Percentiles rank a stretch among this genome's conserved stretches.
Evolutionary conservation across 2,888 invertebrate genomes (phyloP).

Genomic region (Aelia acuminata): DNA sequence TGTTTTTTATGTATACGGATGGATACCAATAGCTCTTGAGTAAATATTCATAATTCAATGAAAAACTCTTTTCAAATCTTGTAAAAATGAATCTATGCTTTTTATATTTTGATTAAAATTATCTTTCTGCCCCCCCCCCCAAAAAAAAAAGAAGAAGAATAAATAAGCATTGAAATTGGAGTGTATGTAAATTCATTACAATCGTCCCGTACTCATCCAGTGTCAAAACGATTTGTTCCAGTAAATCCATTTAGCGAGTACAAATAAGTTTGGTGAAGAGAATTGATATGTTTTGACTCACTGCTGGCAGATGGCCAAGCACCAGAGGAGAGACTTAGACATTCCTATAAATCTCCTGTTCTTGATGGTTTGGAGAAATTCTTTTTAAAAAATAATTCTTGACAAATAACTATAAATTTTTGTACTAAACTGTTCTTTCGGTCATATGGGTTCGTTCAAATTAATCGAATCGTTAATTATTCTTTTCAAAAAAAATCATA

Average conservation of each 20-base stretch:
- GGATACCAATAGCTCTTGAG: no score
- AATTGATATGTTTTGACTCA: conserved; percentile 21
- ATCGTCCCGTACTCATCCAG: not conserved
- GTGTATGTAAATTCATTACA: not conserved
- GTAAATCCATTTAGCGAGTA: not conserved
- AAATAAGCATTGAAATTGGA: not conserved
- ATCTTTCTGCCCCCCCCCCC: no score
- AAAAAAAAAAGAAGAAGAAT: no score
- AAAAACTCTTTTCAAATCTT: no score
- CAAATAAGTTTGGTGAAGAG: conserved; percentile 10
- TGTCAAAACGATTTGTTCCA: not conserved
- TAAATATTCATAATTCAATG: no score
- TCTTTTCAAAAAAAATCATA: no score
- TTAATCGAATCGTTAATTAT: no score
- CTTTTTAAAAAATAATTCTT: conserved; percentile 8
- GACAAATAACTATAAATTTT: not conserved
- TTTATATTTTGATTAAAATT: no score
- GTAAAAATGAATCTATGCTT: no score
- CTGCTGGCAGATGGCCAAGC: not conserved
- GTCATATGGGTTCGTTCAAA: no score
- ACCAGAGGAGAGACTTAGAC: not conserved
- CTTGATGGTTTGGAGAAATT: not conserved
- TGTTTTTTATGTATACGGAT: no score
- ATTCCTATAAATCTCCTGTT: not conserved
- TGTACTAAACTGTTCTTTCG: no score